phyloP scores from a whole-genome alignment of 2,888 invertebrate species.

The Neoitamus cyanurus region DNA sequence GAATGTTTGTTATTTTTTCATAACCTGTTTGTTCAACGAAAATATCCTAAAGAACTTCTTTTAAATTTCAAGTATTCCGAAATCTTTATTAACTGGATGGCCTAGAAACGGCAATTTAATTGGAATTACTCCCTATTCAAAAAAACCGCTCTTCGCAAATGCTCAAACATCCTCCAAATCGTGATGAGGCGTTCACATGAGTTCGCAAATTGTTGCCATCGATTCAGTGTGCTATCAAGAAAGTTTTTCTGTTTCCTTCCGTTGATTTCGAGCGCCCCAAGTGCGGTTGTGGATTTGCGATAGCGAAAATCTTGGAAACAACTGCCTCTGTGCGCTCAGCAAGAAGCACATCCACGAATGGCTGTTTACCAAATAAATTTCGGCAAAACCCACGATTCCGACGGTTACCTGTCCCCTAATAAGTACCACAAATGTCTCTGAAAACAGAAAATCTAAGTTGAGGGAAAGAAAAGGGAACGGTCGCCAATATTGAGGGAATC shows the following conservation, averaged over 20 bases:
- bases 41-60: too few species aligned
- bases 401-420: slow-evolving; percentile 6
- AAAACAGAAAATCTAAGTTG: not conserved
- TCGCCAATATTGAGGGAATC: slow-evolving; percentile 7
- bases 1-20: too few species aligned
- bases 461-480: not conserved
- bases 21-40: too few species aligned
- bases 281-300: not conserved
- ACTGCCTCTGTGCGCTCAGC: not conserved
- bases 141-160: not conserved
- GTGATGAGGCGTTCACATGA: not conserved
- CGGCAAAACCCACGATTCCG: not conserved
- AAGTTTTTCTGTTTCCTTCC: not conserved
- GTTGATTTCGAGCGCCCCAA: not conserved
- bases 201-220: slow-evolving; percentile 1
- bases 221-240: not conserved
- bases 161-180: not conserved
- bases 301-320: not conserved
- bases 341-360: not conserved
- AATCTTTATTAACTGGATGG: not conserved
- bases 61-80: too few species aligned
- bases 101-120: too few species aligned
- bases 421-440: not conserved
- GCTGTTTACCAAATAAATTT: not conserved
- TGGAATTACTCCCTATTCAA: not conserved